Conservation (phyloP, 2,888 invertebrate genomes). For the Xestia sexstrigata region DNA sequence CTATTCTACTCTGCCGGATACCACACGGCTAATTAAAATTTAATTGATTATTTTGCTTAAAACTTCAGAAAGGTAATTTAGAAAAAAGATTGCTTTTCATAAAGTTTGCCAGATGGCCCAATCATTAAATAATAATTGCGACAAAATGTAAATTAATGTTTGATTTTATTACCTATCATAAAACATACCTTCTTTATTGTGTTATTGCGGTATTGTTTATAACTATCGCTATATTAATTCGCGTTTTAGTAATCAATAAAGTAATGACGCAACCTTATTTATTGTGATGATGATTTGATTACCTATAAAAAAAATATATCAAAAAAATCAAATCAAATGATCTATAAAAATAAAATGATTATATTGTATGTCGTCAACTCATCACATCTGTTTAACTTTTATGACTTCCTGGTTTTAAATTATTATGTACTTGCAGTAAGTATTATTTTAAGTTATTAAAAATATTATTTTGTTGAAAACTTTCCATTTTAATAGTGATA, state of each 20-base stretch:
- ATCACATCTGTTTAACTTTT: constrained; percentile 7
- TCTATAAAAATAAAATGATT: not conserved
- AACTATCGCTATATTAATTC: not conserved
- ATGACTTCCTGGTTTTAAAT: constrained; percentile 11
- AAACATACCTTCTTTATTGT: constrained; percentile 23
- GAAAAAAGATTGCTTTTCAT: too few species aligned
- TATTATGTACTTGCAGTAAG: not conserved
- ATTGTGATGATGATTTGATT: not conserved
- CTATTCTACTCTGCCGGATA: too few species aligned
- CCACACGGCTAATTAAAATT: too few species aligned
- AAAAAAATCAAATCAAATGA: too few species aligned
- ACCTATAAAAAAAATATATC: too few species aligned
- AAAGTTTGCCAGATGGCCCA: constrained; percentile 26
- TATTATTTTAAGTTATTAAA: not conserved
- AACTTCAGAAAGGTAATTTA: not conserved
- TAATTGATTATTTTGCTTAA: not conserved
- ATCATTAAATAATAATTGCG: constrained; percentile 15
- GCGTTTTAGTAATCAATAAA: not conserved
- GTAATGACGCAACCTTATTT: constrained; percentile 18
- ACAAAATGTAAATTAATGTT: constrained; percentile 14
- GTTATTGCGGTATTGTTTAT: constrained; percentile 17
- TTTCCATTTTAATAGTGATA: not conserved
- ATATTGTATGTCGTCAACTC: not conserved
- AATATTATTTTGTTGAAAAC: not conserved
- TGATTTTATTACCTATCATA: constrained; percentile 17